phyloP scores from a whole-genome alignment of 2,888 invertebrate species.

The Machimus rusticus region DNA sequence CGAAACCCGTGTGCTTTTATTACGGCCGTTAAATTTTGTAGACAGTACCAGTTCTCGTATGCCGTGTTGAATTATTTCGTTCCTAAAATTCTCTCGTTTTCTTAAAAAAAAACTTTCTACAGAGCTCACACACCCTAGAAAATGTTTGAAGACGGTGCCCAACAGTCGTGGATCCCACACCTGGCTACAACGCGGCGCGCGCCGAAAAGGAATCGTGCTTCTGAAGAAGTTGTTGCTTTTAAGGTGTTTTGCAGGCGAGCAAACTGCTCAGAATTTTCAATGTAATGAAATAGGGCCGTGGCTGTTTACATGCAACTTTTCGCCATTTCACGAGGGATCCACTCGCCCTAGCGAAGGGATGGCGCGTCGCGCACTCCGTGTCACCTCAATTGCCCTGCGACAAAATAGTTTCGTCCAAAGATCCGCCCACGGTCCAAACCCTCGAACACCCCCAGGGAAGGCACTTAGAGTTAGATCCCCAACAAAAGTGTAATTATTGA shows the following conservation, averaged over 20 bases:
- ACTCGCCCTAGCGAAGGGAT: constrained; percentile 12
- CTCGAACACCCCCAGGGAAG: neutral
- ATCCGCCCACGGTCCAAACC: neutral
- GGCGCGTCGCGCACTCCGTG: neutral
- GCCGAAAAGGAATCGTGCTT: neutral
- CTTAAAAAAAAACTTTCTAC: neutral
- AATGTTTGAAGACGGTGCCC: neutral
- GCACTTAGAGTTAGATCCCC: constrained; percentile 11
- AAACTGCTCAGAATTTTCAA: constrained; percentile 39
- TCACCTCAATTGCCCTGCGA: neutral
- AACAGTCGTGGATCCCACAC: neutral
- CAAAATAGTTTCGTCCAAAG: neutral
- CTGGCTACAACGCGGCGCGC: neutral
- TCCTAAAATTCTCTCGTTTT: neutral
- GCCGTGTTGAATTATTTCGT: constrained; percentile 8
- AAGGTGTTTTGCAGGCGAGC: constrained; percentile 35
- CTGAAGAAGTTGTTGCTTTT: constrained; percentile 32
- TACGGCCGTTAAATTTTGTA: constrained; percentile 30
- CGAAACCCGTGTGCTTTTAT: constrained; percentile 13
- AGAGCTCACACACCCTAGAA: neutral
- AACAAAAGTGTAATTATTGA: constrained; percentile 44
- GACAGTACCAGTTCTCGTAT: constrained; percentile 15
- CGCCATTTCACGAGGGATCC: neutral
- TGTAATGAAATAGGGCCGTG: constrained; percentile 44
- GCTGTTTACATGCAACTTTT: constrained; percentile 44